These are phyloP conservation scores for Rapana venosa DNA, from an alignment of 2,888 invertebrate species.

Conservation along the genomic window DNA sequence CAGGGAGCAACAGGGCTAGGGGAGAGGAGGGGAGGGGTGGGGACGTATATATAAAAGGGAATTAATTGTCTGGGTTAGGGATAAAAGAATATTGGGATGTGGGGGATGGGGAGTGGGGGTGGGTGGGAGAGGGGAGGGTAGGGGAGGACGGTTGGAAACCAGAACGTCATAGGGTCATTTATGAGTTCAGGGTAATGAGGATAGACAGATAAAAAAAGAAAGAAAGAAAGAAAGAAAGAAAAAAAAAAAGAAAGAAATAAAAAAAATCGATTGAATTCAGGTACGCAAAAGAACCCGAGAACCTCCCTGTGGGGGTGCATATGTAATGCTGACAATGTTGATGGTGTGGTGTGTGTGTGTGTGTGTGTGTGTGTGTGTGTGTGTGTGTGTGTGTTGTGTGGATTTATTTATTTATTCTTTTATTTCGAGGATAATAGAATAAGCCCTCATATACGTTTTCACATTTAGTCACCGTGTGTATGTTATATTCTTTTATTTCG, in stretches of 20 bases:
- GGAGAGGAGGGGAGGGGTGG: no score
- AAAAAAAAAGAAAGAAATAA: neutral
- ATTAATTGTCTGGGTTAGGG: neutral
- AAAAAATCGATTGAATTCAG: neutral
- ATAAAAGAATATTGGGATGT: neutral
- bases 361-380: neutral
- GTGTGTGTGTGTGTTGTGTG: slow-evolving; percentile 15
- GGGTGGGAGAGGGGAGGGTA: neutral
- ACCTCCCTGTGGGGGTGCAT: neutral
- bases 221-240: neutral
- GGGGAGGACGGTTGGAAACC: neutral
- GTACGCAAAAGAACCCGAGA: no score
- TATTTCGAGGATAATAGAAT: no score
- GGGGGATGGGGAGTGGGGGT: neutral
- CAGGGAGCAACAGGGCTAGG: no score
- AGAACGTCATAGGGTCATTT: no score
- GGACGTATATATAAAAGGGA: no score
- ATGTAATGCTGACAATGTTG: neutral
- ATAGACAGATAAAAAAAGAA: neutral
- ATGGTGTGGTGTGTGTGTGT: neutral
- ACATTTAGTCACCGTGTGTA: no score
- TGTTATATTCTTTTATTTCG: no score
- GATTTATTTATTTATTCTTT: no score
- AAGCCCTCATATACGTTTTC: no score
- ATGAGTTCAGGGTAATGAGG: no score